Percentiles rank a stretch among this genome's conserved stretches.
These are phyloP conservation scores for Channa argus DNA, from an alignment of 2,113 vertebrate species.

Conservation along the genomic window DNA sequence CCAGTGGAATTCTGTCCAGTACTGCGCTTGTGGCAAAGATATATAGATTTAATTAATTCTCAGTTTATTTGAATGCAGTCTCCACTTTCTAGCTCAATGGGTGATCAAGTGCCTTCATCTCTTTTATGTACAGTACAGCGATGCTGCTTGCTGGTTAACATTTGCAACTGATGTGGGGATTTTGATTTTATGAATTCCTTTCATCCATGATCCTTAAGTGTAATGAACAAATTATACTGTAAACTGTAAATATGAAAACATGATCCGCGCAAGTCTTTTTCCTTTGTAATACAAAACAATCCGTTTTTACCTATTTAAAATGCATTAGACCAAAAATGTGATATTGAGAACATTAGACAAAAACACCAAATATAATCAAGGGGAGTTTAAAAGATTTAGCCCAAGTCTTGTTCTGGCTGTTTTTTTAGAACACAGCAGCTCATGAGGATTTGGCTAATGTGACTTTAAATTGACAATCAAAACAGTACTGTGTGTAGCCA, in stretches of 20 bases:
- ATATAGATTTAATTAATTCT: conserved; percentile 52
- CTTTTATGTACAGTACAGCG: conserved; percentile 6
- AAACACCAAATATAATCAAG: too few species aligned
- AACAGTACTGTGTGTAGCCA: background rate
- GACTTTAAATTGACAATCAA: background rate
- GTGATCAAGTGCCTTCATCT: conserved; percentile 38
- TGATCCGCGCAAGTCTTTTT: background rate
- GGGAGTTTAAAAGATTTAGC: background rate
- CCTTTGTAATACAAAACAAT: background rate
- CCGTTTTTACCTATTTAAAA: background rate
- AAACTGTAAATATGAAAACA: background rate
- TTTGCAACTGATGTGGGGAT: background rate
- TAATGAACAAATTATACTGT: background rate
- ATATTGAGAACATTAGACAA: too few species aligned
- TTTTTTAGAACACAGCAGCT: background rate
- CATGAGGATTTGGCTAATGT: background rate
- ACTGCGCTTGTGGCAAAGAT: conserved; percentile 32
- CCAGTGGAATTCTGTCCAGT: conserved; percentile 8
- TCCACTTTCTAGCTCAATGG: conserved; percentile 19
- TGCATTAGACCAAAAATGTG: background rate
- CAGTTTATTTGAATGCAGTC: conserved; percentile 52
- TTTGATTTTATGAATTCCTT: background rate
- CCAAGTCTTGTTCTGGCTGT: background rate
- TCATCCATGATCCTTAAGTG: background rate
- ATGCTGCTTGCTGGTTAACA: conserved; percentile 15